Evolutionary conservation across 2,888 invertebrate genomes (phyloP).

Genomic region (Chromoteleia sp.): DNA sequence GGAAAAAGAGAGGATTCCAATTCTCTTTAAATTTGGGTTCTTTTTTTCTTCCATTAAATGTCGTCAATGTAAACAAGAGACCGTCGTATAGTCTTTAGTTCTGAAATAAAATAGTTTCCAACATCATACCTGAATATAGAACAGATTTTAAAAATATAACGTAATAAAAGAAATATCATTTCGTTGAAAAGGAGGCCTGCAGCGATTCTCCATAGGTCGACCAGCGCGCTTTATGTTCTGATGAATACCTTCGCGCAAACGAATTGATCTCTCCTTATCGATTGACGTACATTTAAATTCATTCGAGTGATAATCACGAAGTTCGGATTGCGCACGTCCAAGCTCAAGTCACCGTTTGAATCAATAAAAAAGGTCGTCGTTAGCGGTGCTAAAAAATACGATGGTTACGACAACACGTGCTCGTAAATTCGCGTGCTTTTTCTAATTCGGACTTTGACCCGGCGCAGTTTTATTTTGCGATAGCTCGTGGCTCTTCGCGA

Average conservation of each 20-base stretch:
- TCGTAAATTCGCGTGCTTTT: conserved; percentile 25
- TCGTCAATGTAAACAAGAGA: too few species aligned
- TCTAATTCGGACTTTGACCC: conserved; percentile 5
- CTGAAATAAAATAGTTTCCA: too few species aligned
- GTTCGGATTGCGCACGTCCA: conserved; percentile 1
- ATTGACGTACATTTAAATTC: conserved; percentile 36
- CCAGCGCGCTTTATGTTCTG: background rate
- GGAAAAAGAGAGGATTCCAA: too few species aligned
- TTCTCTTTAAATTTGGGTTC: too few species aligned
- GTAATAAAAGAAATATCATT: background rate
- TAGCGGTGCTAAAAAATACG: conserved; percentile 12
- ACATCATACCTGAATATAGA: too few species aligned
- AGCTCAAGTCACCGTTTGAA: conserved; percentile 17
- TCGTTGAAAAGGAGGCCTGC: background rate
- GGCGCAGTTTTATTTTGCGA: background rate
- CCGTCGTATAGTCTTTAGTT: too few species aligned
- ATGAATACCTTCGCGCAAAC: conserved; percentile 11
- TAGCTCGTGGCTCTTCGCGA: background rate
- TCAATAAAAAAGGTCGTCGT: conserved; percentile 35
- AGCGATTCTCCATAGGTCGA: background rate
- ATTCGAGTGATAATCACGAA: conserved; percentile 31
- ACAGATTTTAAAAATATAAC: too few species aligned
- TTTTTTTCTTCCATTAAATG: too few species aligned
- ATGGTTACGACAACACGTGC: background rate
- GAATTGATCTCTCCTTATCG: conserved; percentile 25